These are phyloP conservation scores for Betta splendens DNA, from an alignment of 2,797 vertebrate species.

Conservation along the genomic window DNA sequence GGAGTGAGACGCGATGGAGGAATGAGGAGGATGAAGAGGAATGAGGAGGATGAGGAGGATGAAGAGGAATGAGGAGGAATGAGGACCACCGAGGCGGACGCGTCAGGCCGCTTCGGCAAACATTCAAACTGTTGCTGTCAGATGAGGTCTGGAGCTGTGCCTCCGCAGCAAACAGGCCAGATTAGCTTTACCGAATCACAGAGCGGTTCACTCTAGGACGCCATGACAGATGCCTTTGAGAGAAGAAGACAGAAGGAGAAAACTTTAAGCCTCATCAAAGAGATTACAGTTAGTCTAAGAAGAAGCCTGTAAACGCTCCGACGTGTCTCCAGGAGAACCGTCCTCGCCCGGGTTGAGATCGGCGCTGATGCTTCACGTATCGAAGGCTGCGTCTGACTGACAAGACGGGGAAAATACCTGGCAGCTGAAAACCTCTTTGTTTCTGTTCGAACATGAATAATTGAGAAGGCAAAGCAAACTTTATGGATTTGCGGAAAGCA, in stretches of 20 bases:
- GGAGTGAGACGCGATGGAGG: conserved; percentile 15
- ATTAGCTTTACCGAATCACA: conserved; percentile 57
- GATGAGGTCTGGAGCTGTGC: conserved; percentile 37
- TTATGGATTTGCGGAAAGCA: conserved; percentile 43
- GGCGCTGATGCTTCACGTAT: conserved; percentile 53
- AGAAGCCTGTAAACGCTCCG: conserved; percentile 62
- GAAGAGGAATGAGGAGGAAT: no score
- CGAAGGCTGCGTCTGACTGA: conserved; percentile 26
- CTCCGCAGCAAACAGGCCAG: conserved; percentile 48
- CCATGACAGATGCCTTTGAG: conserved; percentile 44
- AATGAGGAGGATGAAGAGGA: conserved; percentile 17
- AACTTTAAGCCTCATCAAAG: conserved; percentile 52
- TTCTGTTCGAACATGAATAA: conserved; percentile 47
- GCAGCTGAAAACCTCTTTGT: conserved; percentile 38
- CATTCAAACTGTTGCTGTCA: conserved; percentile 57
- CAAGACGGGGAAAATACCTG: conserved; percentile 52
- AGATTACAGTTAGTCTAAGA: conserved; percentile 64
- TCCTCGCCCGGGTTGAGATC: conserved; percentile 48
- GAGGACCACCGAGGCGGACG: conserved; percentile 44
- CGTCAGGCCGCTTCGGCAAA: conserved; percentile 54
- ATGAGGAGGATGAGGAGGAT: no score
- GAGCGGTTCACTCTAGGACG: conserved; percentile 51
- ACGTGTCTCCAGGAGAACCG: conserved; percentile 49
- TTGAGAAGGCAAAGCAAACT: conserved; percentile 27
- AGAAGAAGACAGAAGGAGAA: conserved; percentile 43